Evolutionary conservation across 2,888 invertebrate genomes (phyloP).

Genomic region (Syritta pipiens): DNA sequence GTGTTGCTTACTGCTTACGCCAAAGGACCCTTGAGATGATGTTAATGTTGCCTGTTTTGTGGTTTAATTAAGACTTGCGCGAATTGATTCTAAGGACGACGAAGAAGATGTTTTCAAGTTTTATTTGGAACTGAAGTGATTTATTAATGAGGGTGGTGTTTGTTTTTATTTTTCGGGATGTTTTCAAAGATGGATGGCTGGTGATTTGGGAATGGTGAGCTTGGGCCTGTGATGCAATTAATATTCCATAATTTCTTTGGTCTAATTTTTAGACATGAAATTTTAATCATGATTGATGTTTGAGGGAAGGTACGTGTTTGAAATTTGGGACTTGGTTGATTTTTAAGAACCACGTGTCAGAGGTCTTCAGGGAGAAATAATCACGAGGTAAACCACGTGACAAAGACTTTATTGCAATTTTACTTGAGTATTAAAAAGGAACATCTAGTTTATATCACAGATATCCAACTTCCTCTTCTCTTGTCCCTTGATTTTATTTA

Average conservation of each 20-base stretch:
- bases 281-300: neutral
- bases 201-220: neutral
- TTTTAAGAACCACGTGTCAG: too few relatives aligned
- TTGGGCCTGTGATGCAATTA: conserved; percentile 5
- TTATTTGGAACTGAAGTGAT: conserved; percentile 4
- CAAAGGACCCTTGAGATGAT: conserved; percentile 48
- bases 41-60: conserved; percentile 53
- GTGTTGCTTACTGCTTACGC: conserved; percentile 1
- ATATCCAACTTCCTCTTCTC: too few relatives aligned
- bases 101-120: conserved; percentile 6
- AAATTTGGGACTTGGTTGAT: too few relatives aligned
- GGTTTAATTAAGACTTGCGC: conserved; percentile 60
- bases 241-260: neutral
- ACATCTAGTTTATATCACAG: too few relatives aligned
- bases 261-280: neutral
- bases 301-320: too few relatives aligned
- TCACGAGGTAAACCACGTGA: too few relatives aligned
- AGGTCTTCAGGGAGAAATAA: too few relatives aligned
- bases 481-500: too few relatives aligned
- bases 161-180: neutral
- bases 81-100: conserved; percentile 36
- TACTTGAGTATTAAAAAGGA: too few relatives aligned
- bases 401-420: too few relatives aligned
- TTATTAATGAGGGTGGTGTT: conserved; percentile 39
- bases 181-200: neutral